These are phyloP conservation scores for Todus mexicanus DNA, from an alignment of 2,797 vertebrate species.

Conservation along the genomic window DNA sequence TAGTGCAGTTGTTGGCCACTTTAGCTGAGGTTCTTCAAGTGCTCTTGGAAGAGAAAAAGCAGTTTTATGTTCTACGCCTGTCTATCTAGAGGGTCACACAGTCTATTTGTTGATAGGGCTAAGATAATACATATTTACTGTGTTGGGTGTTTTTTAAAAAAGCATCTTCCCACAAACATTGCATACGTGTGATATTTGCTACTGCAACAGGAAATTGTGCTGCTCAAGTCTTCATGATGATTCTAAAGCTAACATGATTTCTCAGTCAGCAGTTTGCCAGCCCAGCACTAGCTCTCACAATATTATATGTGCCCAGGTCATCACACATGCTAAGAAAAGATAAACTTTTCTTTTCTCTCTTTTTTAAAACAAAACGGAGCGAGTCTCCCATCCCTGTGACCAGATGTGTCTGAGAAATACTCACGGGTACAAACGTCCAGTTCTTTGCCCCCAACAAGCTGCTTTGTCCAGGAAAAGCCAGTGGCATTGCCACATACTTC, in stretches of 20 bases:
- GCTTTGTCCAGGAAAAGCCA: slow-evolving; percentile 64
- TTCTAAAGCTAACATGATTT: neutral
- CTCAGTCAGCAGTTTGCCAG: neutral
- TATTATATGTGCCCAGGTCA: neutral
- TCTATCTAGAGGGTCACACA: neutral
- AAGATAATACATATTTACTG: neutral
- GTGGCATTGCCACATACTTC: slow-evolving; percentile 73
- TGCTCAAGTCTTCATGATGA: neutral
- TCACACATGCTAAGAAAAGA: neutral
- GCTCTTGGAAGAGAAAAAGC: neutral
- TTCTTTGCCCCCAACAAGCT: slow-evolving; percentile 64
- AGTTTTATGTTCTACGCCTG: neutral
- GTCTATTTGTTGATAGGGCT: too few species aligned
- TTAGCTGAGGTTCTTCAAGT: neutral
- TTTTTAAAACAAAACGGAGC: neutral
- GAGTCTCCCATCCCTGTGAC: accelerated
- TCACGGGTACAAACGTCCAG: slow-evolving; percentile 78
- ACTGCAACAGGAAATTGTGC: neutral
- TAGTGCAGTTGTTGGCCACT: neutral
- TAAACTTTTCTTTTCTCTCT: neutral
- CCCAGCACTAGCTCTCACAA: neutral
- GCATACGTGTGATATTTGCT: neutral
- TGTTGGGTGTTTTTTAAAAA: neutral
- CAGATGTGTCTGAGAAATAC: neutral
- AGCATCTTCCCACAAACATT: neutral